Conservation (phyloP, 1,140 invertebrate species). For the Glomeris maerens region DNA sequence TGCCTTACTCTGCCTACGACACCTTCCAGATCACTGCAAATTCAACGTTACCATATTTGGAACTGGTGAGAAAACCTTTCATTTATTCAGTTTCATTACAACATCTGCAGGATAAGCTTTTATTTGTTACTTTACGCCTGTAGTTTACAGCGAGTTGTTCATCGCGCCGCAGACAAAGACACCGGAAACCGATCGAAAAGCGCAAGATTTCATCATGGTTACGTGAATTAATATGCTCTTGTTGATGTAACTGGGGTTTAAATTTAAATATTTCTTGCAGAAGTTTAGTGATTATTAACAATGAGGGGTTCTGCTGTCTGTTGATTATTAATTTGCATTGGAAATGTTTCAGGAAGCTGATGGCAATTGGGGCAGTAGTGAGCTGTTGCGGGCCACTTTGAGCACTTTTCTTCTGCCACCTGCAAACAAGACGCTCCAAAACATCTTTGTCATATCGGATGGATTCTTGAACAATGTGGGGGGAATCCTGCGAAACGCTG, state of each 20-base stretch:
- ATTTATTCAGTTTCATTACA: not conserved
- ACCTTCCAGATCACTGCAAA: not conserved
- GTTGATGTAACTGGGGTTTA: too few species aligned
- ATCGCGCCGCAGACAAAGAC: not conserved
- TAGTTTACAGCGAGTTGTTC: constrained; percentile 7
- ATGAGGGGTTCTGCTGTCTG: not conserved
- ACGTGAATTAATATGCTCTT: too few species aligned
- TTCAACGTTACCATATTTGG: constrained; percentile 9
- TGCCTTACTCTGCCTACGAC: constrained; percentile 1
- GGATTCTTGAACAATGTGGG: not conserved
- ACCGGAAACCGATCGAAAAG: not conserved
- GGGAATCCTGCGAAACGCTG: not conserved
- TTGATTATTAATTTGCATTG: too few species aligned
- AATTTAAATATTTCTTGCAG: constrained; percentile 1
- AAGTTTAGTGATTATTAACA: not conserved
- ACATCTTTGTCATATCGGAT: constrained; percentile 5
- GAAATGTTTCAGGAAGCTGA: not conserved
- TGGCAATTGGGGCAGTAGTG: not conserved
- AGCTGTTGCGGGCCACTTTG: not conserved
- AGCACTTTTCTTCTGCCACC: constrained; percentile 3
- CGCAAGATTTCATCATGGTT: constrained; percentile 1
- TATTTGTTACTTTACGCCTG: not conserved
- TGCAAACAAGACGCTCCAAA: not conserved
- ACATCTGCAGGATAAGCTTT: not conserved
- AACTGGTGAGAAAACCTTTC: not conserved